Conservation (phyloP, 2,888 invertebrate genomes). For the Linnaemya vulpina region DNA sequence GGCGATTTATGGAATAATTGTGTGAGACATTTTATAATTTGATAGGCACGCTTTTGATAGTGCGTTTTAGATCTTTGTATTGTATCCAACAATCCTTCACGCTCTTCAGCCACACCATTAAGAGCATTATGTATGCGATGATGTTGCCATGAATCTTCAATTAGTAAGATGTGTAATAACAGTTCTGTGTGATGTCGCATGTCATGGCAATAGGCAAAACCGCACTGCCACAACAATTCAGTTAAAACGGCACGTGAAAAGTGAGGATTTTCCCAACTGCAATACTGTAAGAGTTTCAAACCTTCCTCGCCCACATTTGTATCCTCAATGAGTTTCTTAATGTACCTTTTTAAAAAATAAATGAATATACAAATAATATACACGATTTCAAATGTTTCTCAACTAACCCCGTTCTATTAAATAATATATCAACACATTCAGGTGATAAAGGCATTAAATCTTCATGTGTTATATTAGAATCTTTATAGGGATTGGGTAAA, state of each 20-base stretch:
- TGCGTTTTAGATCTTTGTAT: constrained; percentile 96
- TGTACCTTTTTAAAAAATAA: constrained; percentile 85
- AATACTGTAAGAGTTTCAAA: constrained; percentile 93
- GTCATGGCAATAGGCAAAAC: constrained; percentile 95
- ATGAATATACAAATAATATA: not conserved
- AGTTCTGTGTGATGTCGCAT: constrained; percentile 96
- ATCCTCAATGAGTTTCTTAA: constrained; percentile 98
- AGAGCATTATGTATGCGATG: constrained; percentile 96
- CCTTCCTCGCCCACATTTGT: constrained; percentile 96
- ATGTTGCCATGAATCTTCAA: constrained; percentile 98
- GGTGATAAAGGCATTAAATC: constrained; percentile 88
- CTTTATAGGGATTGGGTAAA: constrained; percentile 90
- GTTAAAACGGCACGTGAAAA: constrained; percentile 94
- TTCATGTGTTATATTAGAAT: constrained; percentile 84
- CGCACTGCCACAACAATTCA: constrained; percentile 95
- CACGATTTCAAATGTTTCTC: not conserved
- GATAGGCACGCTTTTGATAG: constrained; percentile 98
- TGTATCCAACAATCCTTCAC: constrained; percentile 96
- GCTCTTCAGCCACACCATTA: constrained; percentile 92
- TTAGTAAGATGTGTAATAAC: constrained; percentile 91
- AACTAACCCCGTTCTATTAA: constrained; percentile 89
- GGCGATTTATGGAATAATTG: constrained; percentile 93
- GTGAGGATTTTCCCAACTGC: constrained; percentile 98
- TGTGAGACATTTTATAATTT: constrained; percentile 98
- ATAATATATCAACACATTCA: constrained; percentile 92